Conservation (phyloP, 2,797 vertebrate genomes). For the Esox lucius region DNA sequence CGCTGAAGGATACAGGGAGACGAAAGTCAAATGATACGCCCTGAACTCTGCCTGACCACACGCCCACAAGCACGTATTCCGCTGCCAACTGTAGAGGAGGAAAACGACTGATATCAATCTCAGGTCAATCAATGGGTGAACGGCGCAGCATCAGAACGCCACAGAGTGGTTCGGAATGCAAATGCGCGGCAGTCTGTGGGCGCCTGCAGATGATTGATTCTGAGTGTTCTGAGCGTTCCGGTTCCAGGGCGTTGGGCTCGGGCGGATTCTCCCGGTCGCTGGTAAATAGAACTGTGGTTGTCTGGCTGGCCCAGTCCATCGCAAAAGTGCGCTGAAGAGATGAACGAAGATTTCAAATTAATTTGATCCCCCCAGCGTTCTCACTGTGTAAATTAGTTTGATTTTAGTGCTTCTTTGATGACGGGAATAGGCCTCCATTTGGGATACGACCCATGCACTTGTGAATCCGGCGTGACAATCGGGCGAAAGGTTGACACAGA, state of each 20-base stretch:
- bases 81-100: slow-evolving; percentile 40
- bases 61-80: slow-evolving; percentile 11
- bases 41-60: slow-evolving; percentile 48
- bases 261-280: too few relatives aligned
- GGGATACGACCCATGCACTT: neutral
- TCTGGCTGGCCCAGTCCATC: too few relatives aligned
- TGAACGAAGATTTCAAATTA: too few relatives aligned
- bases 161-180: slow-evolving; percentile 48
- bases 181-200: too few relatives aligned
- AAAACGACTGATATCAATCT: slow-evolving; percentile 61
- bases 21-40: slow-evolving; percentile 41
- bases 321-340: too few relatives aligned
- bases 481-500: too few relatives aligned
- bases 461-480: neutral
- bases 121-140: slow-evolving; percentile 48
- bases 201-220: too few relatives aligned
- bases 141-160: slow-evolving; percentile 48
- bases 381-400: too few relatives aligned
- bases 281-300: too few relatives aligned
- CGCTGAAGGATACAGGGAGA: slow-evolving; percentile 34
- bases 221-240: neutral
- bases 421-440: neutral
- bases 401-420: too few relatives aligned
- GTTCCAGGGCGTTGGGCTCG: too few relatives aligned
- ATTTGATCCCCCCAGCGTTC: too few relatives aligned